Evolutionary conservation across 2,113 vertebrate species (phyloP).

Genomic region (Merops nubicus): DNA sequence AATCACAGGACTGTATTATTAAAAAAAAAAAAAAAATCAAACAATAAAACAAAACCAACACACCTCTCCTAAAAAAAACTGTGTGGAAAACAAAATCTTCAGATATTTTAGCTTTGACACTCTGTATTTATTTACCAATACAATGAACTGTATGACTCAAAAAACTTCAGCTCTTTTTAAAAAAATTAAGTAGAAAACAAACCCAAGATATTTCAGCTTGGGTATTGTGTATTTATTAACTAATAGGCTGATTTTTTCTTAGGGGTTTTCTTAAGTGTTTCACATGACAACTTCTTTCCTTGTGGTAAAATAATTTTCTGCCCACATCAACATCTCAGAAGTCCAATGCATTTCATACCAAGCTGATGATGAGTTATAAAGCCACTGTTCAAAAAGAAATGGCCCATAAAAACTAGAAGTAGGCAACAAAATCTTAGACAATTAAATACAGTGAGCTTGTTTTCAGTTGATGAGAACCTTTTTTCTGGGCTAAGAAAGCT

Average conservation of each 20-base stretch:
- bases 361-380: not conserved
- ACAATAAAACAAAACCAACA: not conserved
- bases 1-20: not conserved
- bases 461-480: not conserved
- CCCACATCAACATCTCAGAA: not conserved
- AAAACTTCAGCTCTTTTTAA: not conserved
- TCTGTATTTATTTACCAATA: not conserved
- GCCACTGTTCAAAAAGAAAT: not conserved
- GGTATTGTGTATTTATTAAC: not conserved
- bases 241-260: not conserved
- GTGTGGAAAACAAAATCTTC: not conserved
- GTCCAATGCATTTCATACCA: not conserved
- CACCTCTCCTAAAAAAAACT: not conserved
- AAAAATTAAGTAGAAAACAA: not conserved
- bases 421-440: not conserved
- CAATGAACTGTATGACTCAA: not conserved
- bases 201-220: not conserved
- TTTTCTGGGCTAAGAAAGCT: not conserved
- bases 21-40: not conserved
- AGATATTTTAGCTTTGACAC: not conserved
- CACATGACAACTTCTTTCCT: not conserved
- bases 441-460: not conserved
- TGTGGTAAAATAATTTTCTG: not conserved
- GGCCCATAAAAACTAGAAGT: not conserved
- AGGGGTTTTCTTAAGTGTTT: not conserved